These are phyloP conservation scores for Anadara kagoshimensis DNA, from an alignment of 1,140 invertebrate species.

Conservation along the genomic window DNA sequence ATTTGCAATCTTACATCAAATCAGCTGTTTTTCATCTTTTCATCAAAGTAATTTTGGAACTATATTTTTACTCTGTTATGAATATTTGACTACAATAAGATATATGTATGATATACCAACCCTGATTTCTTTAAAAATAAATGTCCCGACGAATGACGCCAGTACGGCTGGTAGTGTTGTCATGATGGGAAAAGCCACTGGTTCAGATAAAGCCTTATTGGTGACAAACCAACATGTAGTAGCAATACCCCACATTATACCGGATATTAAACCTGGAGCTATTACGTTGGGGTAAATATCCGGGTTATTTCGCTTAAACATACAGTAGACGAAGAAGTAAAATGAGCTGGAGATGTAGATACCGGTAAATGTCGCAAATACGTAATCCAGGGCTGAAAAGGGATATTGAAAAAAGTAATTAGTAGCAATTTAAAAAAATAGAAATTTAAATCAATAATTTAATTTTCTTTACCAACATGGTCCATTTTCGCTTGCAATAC, in stretches of 20 bases:
- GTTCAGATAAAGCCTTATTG: slow-evolving; percentile 71
- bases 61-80: no score
- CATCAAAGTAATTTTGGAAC: no score
- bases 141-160: slow-evolving; percentile 55
- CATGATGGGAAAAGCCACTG: slow-evolving; percentile 74
- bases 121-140: slow-evolving; percentile 61
- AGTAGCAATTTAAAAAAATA: no score
- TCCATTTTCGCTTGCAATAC: no score
- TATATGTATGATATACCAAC: slow-evolving; percentile 40
- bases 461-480: no score
- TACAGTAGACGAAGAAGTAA: slow-evolving; percentile 73
- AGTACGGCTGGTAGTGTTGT: slow-evolving; percentile 55
- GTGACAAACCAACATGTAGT: slow-evolving; percentile 74
- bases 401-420: no score
- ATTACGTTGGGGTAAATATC: slow-evolving; percentile 71
- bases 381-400: slow-evolving; percentile 73
- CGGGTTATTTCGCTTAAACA: slow-evolving; percentile 69
- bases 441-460: no score
- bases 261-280: slow-evolving; percentile 73
- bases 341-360: slow-evolving; percentile 72
- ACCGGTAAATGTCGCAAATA: slow-evolving; percentile 74
- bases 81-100: no score
- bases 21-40: no score
- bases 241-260: slow-evolving; percentile 74
- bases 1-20: no score